A percentile compares a stretch with the other conserved stretches of the same genome.
phyloP scores from a whole-genome alignment of 2,113 vertebrate species.

The Globicephala melas region DNA sequence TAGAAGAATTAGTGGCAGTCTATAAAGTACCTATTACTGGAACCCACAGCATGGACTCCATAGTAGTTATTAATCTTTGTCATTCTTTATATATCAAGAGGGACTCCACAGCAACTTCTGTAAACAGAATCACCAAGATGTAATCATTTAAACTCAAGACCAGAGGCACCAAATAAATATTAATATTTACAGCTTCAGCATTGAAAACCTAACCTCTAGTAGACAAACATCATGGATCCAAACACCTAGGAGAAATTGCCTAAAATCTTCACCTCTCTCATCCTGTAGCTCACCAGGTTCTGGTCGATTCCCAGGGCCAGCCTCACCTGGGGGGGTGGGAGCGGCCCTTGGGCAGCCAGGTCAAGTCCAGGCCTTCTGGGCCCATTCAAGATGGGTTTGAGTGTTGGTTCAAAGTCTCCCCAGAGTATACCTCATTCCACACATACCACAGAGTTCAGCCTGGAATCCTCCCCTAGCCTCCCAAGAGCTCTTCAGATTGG shows the following conservation, averaged over 20 bases:
- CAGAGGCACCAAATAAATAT: background rate
- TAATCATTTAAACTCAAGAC: conserved; percentile 1
- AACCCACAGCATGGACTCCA: background rate
- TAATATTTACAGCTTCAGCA: background rate
- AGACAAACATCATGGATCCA: background rate
- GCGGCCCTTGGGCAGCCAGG: background rate
- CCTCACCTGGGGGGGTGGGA: background rate
- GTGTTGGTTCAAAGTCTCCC: background rate
- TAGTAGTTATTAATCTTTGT: background rate
- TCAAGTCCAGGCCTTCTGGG: background rate
- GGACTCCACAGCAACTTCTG: background rate
- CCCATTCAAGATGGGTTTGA: background rate
- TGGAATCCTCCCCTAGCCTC: background rate
- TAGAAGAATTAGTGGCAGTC: background rate
- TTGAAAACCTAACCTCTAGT: conserved; percentile 25
- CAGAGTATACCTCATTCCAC: background rate
- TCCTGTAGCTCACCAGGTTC: background rate
- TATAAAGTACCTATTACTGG: background rate
- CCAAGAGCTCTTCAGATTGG: background rate
- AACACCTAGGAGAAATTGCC: background rate
- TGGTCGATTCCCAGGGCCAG: background rate
- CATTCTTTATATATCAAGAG: background rate
- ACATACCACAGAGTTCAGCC: background rate
- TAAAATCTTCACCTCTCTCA: background rate
- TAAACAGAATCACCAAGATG: conserved; percentile 11